A percentile compares a stretch with the other conserved stretches of the same genome.
Conservation (phyloP, 2,888 invertebrate species). For the Quadroppia sp. region DNA sequence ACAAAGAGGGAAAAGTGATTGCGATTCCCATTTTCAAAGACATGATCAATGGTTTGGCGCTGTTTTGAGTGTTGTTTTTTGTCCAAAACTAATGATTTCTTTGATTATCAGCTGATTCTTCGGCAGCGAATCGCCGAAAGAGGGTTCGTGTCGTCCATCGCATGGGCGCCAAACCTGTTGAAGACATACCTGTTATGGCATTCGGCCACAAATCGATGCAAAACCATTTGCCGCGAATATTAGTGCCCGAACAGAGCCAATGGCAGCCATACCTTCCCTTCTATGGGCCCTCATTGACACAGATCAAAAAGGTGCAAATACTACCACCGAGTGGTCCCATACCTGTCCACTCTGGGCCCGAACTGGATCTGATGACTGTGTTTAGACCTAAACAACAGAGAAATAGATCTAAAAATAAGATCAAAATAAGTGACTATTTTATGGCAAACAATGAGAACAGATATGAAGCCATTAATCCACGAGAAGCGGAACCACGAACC, state of each 20-base stretch:
- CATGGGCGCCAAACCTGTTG: background rate
- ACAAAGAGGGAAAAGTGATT: background rate
- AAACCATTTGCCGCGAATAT: conserved; percentile 30
- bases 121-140: conserved; percentile 1
- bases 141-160: conserved; percentile 36
- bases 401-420: background rate
- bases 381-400: conserved; percentile 1
- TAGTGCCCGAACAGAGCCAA: conserved; percentile 28
- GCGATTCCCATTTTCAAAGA: conserved; percentile 24
- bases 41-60: background rate
- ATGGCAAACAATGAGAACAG: background rate
- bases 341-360: background rate
- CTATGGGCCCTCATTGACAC: conserved; percentile 35
- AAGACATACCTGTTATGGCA: background rate
- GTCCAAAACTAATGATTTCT: background rate
- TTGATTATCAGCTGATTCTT: background rate
- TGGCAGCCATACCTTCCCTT: conserved; percentile 34
- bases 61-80: background rate
- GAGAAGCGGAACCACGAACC: background rate
- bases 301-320: conserved; percentile 29
- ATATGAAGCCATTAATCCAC: background rate
- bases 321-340: conserved; percentile 37
- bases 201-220: background rate
- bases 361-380: background rate
- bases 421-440: background rate